These are phyloP conservation scores for Ramphastos sulfuratus DNA, from an alignment of 2,113 vertebrate species.

Conservation along the genomic window DNA sequence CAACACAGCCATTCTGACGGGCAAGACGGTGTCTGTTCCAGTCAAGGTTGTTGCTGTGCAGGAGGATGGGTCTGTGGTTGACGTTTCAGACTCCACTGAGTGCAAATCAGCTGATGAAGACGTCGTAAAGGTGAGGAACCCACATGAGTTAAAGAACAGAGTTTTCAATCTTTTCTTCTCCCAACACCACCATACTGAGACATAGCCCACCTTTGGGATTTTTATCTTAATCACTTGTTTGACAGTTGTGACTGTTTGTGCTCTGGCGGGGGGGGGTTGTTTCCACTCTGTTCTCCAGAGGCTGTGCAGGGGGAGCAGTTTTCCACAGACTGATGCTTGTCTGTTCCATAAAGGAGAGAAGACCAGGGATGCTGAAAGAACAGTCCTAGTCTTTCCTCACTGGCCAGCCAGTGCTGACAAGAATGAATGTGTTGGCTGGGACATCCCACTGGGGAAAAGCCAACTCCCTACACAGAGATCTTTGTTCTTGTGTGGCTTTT, in stretches of 20 bases:
- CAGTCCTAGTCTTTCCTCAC: neutral
- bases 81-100: slow-evolving; percentile 67
- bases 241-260: neutral
- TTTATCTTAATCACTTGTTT: neutral
- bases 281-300: neutral
- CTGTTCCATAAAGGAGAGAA: neutral
- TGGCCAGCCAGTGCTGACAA: neutral
- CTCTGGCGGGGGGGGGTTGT: fast-evolving
- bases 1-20: slow-evolving; percentile 79
- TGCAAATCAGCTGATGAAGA: slow-evolving; percentile 79
- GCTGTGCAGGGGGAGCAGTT: fast-evolving
- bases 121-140: slow-evolving; percentile 73
- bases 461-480: neutral
- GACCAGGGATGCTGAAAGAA: neutral
- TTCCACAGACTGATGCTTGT: fast-evolving
- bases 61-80: slow-evolving; percentile 75
- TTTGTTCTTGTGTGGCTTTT: neutral
- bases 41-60: slow-evolving; percentile 76
- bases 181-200: fast-evolving
- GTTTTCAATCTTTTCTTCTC: neutral
- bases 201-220: neutral
- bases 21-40: slow-evolving; percentile 69
- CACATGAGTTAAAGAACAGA: fast-evolving
- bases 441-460: neutral
- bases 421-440: fast-evolving